Base-by-base conservation (phyloP, 2,113 vertebrate genomes). In the Dermatemys mawii region DNA sequence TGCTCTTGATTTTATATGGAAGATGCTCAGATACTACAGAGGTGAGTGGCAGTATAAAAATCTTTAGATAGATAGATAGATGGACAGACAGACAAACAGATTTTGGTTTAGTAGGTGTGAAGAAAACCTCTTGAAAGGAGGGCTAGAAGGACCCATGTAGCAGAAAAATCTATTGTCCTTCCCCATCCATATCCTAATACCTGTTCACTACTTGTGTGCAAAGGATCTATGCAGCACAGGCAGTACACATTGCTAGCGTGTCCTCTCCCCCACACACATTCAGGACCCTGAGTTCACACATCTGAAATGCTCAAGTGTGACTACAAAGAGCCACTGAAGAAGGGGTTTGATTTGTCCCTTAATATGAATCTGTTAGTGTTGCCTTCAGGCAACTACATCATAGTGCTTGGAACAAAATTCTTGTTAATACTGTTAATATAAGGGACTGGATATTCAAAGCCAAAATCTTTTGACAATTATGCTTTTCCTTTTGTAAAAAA, bases 241-340 rank as follows among this genome's bases (percentile, higher is more conserved):
- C 8, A 27, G 27, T 8, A 1, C 0, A 5, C 21, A 54, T 44
- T 73, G n/a, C 32, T 32, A 53, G 6, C 1, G 24, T 63, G 50
- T 76, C 4, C 7, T 29, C 50, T n/a, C 12, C n/a, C 86, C 73
- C 41, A 1, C 2, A 7, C 17, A 5, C 11, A 26, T 49, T 19
- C 84, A 55, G 49, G 26, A 14, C 11, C 54, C 48, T 35, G 84
- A 78, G 29, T 2, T 35, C 27, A 35, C 27, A 80, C 14, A 75
- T 9, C 24, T 90, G 53, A 46, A 50, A 46, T 13, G 32, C 21
- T 32, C 3, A 0, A 0, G 4, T 67, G 41, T 50, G 60, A 50
- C 35, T 84, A 73, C 35, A 87, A 49, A 90, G 53, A 2, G 14
- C 21, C 29, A 83, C 2, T 12, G 8, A 53, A 50, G 3, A 55